Evolutionary conservation across 2,888 invertebrate species (phyloP).

Genomic region (Lydus trimaculatus): DNA sequence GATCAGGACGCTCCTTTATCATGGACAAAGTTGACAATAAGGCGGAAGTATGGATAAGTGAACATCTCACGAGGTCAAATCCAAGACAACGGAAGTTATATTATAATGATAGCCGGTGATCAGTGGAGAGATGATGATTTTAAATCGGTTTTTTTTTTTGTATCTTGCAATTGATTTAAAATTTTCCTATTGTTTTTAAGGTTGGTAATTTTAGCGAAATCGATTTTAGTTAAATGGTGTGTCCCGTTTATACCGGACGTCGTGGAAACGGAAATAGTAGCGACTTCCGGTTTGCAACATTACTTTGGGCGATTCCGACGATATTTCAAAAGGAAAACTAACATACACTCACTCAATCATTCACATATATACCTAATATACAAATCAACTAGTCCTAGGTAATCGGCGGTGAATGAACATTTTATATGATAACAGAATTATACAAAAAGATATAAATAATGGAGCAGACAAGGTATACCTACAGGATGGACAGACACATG

Average conservation of each 20-base stretch:
- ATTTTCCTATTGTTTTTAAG: conserved; percentile 53
- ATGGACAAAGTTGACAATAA: conserved; percentile 45
- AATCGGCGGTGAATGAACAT: not conserved
- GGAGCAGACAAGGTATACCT: not conserved
- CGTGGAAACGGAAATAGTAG: conserved; percentile 53
- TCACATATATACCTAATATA: not conserved
- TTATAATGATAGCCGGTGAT: conserved; percentile 55
- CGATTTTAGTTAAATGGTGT: conserved; percentile 52
- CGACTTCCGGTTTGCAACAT: conserved; percentile 49
- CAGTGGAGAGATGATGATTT: conserved; percentile 25
- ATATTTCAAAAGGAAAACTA: conserved; percentile 28
- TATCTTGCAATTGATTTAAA: conserved; percentile 39
- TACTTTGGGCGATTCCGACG: conserved; percentile 36
- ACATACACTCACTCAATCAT: not conserved
- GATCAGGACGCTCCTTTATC: conserved; percentile 27
- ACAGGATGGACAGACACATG: not conserved
- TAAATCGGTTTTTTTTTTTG: conserved; percentile 49
- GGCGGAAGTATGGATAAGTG: conserved; percentile 59
- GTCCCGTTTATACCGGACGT: conserved; percentile 47
- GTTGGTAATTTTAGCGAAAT: conserved; percentile 53
- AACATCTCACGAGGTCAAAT: conserved; percentile 55
- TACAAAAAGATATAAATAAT: not conserved
- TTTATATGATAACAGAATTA: not conserved
- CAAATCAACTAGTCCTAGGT: not conserved
- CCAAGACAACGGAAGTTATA: conserved; percentile 53